phyloP scores from a whole-genome alignment of 1,140 invertebrate genomes.

The Panagrolaimus sp. region DNA sequence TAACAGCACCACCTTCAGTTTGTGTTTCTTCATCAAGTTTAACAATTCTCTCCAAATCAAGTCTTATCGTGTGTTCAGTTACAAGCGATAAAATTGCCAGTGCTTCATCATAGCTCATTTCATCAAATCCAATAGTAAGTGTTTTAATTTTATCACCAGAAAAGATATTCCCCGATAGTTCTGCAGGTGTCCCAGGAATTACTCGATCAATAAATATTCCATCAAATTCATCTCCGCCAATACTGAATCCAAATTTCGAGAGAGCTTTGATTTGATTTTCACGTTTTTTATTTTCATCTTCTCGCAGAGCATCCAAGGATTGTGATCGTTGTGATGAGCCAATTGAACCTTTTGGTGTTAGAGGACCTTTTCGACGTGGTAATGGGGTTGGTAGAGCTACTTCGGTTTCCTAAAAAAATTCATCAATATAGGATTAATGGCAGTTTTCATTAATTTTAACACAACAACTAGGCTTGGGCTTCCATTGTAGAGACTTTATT shows the following conservation, averaged over 20 bases:
- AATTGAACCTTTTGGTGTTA: neutral
- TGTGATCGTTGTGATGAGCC: neutral
- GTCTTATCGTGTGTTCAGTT: neutral
- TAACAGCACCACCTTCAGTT: neutral
- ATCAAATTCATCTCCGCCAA: slow-evolving; percentile 3
- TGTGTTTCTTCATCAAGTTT: slow-evolving; percentile 6
- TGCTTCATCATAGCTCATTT: slow-evolving; percentile 5
- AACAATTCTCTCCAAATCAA: neutral
- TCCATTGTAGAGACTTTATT: too few relatives aligned
- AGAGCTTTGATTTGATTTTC: neutral
- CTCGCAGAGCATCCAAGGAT: neutral
- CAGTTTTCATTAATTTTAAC: too few relatives aligned
- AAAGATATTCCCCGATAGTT: neutral
- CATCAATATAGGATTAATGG: too few relatives aligned
- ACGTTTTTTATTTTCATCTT: neutral
- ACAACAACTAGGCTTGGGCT: too few relatives aligned
- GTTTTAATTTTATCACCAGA: slow-evolving; percentile 8
- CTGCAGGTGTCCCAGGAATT: neutral
- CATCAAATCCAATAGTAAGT: neutral
- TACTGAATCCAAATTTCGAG: slow-evolving; percentile 1
- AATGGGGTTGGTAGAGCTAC: neutral
- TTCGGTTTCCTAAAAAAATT: slow-evolving; percentile 1
- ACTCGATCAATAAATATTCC: slow-evolving; percentile 6
- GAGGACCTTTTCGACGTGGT: neutral
- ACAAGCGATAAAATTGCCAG: neutral